Base-by-base conservation (phyloP, 92 coral and sea anemone species). In the Ricordea florida region DNA sequence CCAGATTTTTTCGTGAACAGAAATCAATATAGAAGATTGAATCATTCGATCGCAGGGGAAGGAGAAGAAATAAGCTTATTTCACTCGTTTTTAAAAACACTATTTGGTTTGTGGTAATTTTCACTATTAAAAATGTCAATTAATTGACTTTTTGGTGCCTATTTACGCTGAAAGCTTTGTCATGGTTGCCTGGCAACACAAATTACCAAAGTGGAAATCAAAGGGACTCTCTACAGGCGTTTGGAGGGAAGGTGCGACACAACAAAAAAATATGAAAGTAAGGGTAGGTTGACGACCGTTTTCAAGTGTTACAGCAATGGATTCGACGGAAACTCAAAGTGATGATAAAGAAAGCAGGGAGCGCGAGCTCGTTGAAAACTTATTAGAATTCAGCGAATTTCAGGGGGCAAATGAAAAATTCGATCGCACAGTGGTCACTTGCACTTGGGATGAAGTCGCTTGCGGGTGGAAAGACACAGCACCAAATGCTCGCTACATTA, bases 391-490 rank as follows among this genome's bases (percentile, higher is more conserved):
- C 20, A 60, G 80, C 70, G 80, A 32, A 42, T 34, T 52, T 21
- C 53, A 56, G 17, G 30, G 28, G 77, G 36, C n/a, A 59, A 78
- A 85, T 8, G 70, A 55, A 21, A 90, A 83, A 2, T 76, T 59
- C 37, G 89, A 79, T 7, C 63, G 74, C 5, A 82, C 69, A 13
- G 90, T 87, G 23, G 75, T 68, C 62, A 83, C 93, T 0, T 78
- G 79, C 15, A 76, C 78, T 11, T 87, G 93, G 97, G 81, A 73
- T 10, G 97, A 91, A 56, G 93, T 77, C 7, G 87, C 97, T 66
- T 80, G 78, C 5, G 97, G 93, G 18, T 91, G 97, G 97, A 69
- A 69, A 35, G 78, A 58, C 36, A 74, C 87, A 20, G 68, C 76
- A 18, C 93, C 97, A 18, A 91, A 91, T 30, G 93, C 83, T 41